Evolutionary conservation across 2,113 vertebrate genomes (phyloP), one percentile per base, ranked within the genome.

Genomic region (Craseonycteris thonglongyai): DNA sequence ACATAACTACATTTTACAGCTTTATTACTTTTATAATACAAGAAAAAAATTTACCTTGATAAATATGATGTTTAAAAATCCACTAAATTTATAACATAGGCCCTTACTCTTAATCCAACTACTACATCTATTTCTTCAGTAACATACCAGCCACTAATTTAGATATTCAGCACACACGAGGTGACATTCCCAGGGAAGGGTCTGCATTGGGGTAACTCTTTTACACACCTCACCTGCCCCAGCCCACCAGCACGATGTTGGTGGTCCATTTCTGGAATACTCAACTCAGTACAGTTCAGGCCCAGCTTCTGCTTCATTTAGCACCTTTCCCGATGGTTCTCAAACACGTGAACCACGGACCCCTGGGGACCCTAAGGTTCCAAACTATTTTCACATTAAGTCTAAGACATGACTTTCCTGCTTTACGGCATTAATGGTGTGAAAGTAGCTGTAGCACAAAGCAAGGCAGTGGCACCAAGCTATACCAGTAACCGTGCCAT

Each of bases 401-500:
- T 26, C 28, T 9, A 22, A 54, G 47, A 18, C 2, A 7, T 21
- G 7, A 54, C 8, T 3, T 33, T 42, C 45, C 65, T 54, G 12
- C 35, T 49, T 5, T 4, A 35, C 33, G 4, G 30, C 3, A 49
- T 22, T 26, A 7, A 8, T 1, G 28, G 35, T 59, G 3, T 4
- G 22, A 76, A 74, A 88, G 35, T 51, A 16, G 4, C 18, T 1
- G 26, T 0, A 40, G 66, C 13, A 21, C 28, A 18, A 21, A 80
- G 18, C 58, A 42, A 54, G 54, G 61, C 35, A 15, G 47, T 6
- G 5, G 40, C 1, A 8, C 56, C 14, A 19, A 10, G n/a, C 9
- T 38, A 15, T 1, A 8, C 49, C 7, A 3, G 78, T 7, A n/a
- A 13, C 42, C 2, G 0, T 0, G 9, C 6, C 12, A 2, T 49